Evolutionary conservation across 2,797 vertebrate species (phyloP).

Genomic region (Crenuchus spilurus): DNA sequence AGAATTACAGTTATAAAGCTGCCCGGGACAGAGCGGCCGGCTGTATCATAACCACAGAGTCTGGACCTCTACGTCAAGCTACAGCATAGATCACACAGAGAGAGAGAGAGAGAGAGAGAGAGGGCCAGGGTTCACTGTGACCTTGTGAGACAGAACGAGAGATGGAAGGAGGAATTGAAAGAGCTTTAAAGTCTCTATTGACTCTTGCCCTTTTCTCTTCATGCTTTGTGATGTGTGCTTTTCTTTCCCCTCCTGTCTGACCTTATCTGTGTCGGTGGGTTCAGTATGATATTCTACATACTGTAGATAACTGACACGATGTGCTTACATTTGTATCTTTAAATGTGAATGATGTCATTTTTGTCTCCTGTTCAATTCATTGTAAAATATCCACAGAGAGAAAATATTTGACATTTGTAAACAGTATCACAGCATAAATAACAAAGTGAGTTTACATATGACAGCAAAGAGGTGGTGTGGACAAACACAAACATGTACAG

Average conservation of each 20-base stretch:
- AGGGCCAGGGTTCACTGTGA: constrained; percentile 33
- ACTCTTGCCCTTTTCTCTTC: constrained; percentile 28
- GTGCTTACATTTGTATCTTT: too few relatives aligned
- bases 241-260: background rate
- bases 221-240: background rate
- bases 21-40: constrained; percentile 42
- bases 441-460: background rate
- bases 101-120: constrained; percentile 23
- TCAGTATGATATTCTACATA: background rate
- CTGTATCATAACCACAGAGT: constrained; percentile 54
- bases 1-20: constrained; percentile 65
- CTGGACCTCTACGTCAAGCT: background rate
- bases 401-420: too few relatives aligned
- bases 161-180: background rate
- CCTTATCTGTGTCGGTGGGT: background rate
- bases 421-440: too few relatives aligned
- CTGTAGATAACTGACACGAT: too few relatives aligned
- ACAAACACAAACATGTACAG: background rate
- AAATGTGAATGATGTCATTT: too few relatives aligned
- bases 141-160: constrained; percentile 38
- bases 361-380: too few relatives aligned
- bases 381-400: too few relatives aligned
- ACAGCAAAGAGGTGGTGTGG: background rate
- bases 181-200: constrained; percentile 47
- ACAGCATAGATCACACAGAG: constrained; percentile 6